Evolutionary conservation across 2,113 vertebrate genomes (phyloP).

Genomic region (Malurus melanocephalus): DNA sequence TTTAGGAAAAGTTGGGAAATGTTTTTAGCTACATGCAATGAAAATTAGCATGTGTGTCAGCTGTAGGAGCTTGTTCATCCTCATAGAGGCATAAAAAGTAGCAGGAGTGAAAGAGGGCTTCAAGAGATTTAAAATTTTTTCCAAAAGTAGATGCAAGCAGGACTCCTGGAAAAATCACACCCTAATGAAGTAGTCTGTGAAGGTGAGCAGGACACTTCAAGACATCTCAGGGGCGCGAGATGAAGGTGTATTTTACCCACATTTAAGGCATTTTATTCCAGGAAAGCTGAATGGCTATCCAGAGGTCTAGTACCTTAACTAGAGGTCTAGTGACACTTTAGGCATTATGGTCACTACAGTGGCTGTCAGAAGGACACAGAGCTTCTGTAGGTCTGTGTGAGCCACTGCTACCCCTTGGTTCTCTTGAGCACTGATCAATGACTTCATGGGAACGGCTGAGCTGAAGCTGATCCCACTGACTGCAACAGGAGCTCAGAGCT

Average conservation of each 20-base stretch:
- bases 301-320: not conserved
- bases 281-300: not conserved
- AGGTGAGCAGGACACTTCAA: not conserved
- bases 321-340: not conserved
- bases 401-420: not conserved
- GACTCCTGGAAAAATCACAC: not conserved
- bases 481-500: rapidly evolving
- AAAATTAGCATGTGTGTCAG: not conserved
- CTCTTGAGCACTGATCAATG: not conserved
- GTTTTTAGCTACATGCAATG: not conserved
- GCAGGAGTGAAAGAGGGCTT: not conserved
- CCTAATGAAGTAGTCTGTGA: not conserved
- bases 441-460: not conserved
- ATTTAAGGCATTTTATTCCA: not conserved
- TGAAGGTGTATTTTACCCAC: not conserved
- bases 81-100: not conserved
- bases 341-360: not conserved
- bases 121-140: not conserved
- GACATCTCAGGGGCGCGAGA: rapidly evolving
- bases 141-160: not conserved
- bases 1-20: not conserved
- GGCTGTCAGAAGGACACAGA: not conserved
- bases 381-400: not conserved
- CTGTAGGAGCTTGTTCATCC: not conserved
- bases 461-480: not conserved